phyloP scores from a whole-genome alignment of 92 coral and sea anemone genomes.

The Ricordea florida region DNA sequence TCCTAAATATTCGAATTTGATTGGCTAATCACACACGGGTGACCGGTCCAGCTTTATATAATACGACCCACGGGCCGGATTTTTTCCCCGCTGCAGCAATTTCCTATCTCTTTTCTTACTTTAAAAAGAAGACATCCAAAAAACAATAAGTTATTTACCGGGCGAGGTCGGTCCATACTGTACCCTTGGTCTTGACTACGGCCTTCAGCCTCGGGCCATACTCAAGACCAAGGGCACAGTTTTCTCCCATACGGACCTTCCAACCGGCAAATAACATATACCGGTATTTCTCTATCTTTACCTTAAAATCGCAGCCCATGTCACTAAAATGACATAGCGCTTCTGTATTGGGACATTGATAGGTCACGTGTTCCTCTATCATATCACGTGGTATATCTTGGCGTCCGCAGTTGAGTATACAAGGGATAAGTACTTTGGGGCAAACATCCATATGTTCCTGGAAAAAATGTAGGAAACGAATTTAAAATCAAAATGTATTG shows the following conservation, averaged over 20 bases:
- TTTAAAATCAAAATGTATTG: neutral
- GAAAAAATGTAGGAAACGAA: neutral
- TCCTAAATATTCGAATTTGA: no score
- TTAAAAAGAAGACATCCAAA: no score
- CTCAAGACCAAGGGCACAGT: neutral
- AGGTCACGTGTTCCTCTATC: slow-evolving; percentile 52
- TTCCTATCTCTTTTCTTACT: no score
- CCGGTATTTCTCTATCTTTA: neutral
- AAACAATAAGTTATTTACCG: no score
- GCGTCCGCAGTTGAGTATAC: slow-evolving; percentile 46
- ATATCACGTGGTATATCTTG: slow-evolving; percentile 52
- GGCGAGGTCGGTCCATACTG: no score
- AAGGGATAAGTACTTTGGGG: slow-evolving; percentile 3
- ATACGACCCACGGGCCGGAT: no score
- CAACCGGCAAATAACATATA: neutral
- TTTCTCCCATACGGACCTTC: no score
- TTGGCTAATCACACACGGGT: no score
- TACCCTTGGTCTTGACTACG: no score
- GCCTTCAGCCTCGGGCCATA: neutral
- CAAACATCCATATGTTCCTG: slow-evolving; percentile 44
- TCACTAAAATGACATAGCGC: slow-evolving; percentile 19
- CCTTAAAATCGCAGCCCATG: slow-evolving; percentile 56
- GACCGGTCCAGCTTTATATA: no score
- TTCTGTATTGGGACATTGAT: slow-evolving; percentile 50
- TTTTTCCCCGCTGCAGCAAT: no score